Conservation (phyloP, 2,113 vertebrate genomes). For the sheep (Ovis aries) region ARS-UI_Ramb_v3.0 NC_056059.1:111451001-111451500, state of each 20-base stretch:
- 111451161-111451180: background rate
- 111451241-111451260: background rate
- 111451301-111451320: background rate
- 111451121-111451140: background rate
- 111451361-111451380: background rate
- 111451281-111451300: background rate
- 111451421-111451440: background rate
- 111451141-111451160: background rate
- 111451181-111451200: background rate
- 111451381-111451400: background rate
- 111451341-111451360: background rate
- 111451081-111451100: background rate
- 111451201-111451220: background rate
- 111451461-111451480: background rate
- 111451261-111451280: background rate
- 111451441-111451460: background rate
- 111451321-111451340: background rate
- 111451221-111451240: background rate
- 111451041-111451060: fast-evolving
- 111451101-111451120: background rate
- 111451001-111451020: background rate
- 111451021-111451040: background rate
- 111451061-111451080: background rate
- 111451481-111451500: background rate
- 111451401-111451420: background rate